Evolutionary conservation across 2,888 invertebrate genomes (phyloP), one percentile per base, ranked within the genome.

Genomic region (Volucella bombylans): DNA sequence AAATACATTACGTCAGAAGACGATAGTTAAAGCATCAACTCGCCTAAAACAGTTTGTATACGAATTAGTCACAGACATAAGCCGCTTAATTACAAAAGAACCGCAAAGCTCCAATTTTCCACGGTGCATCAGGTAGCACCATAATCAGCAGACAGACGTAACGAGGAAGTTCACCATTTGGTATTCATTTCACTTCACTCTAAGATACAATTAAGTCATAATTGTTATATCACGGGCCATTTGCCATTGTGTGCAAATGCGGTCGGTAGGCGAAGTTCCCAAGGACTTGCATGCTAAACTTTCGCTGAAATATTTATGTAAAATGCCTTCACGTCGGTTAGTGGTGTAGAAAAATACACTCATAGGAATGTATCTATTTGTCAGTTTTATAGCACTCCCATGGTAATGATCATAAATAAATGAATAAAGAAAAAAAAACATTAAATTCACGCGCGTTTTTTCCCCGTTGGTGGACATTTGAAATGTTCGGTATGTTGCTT

Each of bases 291-390:
- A 15, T 54, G 52, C 49, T 62, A 65, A 82, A 77, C 82, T 82
- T 82, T 82, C 82, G 72, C 82, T 77, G n/a, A 62, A 55, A 77
- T 67, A 52, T 82, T 67, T 82, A 82, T 72, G 71, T 65, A 72
- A 81, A 76, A 31, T 10, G 4, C 2, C 31, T 31, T 6, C 31
- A 31, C 31, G 31, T 31, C 6, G 6, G 31, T 31, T 31, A 3
- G 23, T 23, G 8, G 47, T 31, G 11, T 10, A 31, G 41, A 41
- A 18, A 18, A 11, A 8, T 52, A 31, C 55, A 55, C 49, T 74
- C 49, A 64, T 80, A 43, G 23, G 69, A 74, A 71, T 38, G 79
- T 74, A 79, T 79, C 64, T 68, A 62, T 78, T 74, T 80, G 67
- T 83, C 45, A 31, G 18, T 50, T 18, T 79, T 38, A 79, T 83